These are phyloP conservation scores for Mormyrus hasselquistii DNA, from an alignment of 2,797 vertebrate species.

Conservation along the genomic window DNA sequence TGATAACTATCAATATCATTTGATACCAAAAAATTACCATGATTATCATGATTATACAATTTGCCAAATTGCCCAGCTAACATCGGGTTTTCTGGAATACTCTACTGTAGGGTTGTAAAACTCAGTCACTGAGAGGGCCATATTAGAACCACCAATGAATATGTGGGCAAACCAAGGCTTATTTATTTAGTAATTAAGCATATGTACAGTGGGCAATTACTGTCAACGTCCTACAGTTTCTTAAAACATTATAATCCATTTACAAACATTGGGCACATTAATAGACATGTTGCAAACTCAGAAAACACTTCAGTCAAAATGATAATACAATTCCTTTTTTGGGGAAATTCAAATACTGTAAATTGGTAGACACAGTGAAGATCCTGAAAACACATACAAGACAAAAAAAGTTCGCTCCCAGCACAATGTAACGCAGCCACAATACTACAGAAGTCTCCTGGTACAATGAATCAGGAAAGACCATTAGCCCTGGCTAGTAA, in stretches of 20 bases:
- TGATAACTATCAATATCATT: neutral
- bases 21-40: neutral
- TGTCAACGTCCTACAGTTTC: neutral
- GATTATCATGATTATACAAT: neutral
- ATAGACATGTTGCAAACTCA: too few species aligned
- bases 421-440: too few species aligned
- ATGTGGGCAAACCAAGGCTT: neutral
- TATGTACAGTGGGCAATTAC: neutral
- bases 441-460: neutral
- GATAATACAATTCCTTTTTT: too few species aligned
- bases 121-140: neutral
- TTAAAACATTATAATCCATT: too few species aligned
- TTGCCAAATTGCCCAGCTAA: neutral
- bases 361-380: too few species aligned
- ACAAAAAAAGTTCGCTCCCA: too few species aligned
- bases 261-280: too few species aligned
- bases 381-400: too few species aligned
- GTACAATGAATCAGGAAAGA: neutral
- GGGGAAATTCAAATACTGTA: too few species aligned
- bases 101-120: neutral
- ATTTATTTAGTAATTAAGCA: neutral
- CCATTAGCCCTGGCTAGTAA: neutral
- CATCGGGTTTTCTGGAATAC: too few species aligned
- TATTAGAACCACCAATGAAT: neutral
- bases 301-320: too few species aligned